These are phyloP conservation scores for Urophycis tenuis DNA, from an alignment of 2,797 vertebrate species.

Conservation along the genomic window DNA sequence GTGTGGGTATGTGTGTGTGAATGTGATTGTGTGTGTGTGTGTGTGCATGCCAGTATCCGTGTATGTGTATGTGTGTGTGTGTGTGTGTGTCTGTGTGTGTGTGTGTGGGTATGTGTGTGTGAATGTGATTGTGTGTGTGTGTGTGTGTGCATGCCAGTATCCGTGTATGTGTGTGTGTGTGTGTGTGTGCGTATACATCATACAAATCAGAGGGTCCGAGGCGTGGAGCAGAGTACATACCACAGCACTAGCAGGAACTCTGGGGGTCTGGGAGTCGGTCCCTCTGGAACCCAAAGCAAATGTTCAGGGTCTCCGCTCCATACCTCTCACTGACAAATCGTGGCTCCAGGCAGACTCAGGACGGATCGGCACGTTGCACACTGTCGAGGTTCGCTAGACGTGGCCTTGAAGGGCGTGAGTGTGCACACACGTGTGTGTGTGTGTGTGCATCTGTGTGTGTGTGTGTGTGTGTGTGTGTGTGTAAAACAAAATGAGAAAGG, in stretches of 20 bases:
- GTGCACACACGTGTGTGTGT: constrained; percentile 11
- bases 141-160: constrained; percentile 1
- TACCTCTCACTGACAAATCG: constrained; percentile 56
- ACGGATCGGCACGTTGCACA: constrained; percentile 32
- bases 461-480: not conserved
- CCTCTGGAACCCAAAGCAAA: constrained; percentile 56
- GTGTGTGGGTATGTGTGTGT: not conserved
- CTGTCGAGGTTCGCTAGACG: constrained; percentile 58
- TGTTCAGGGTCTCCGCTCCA: constrained; percentile 40
- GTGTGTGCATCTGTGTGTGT: constrained; percentile 29
- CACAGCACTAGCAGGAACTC: constrained; percentile 45
- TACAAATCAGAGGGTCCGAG: constrained; percentile 29
- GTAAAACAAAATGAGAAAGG: not conserved
- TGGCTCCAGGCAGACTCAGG: constrained; percentile 40
- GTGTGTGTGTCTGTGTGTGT: not conserved
- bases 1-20: no score
- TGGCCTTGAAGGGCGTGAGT: constrained; percentile 26
- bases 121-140: not conserved
- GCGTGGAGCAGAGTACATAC: constrained; percentile 46
- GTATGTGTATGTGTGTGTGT: constrained; percentile 11
- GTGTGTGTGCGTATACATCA: constrained; percentile 28
- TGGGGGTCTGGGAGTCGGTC: constrained; percentile 48
- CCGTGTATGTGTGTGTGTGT: constrained; percentile 23
- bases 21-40: no score
- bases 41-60: not conserved